These are phyloP conservation scores for Sisor rabdophorus DNA, from an alignment of 2,113 vertebrate genomes.

Conservation along the genomic window DNA sequence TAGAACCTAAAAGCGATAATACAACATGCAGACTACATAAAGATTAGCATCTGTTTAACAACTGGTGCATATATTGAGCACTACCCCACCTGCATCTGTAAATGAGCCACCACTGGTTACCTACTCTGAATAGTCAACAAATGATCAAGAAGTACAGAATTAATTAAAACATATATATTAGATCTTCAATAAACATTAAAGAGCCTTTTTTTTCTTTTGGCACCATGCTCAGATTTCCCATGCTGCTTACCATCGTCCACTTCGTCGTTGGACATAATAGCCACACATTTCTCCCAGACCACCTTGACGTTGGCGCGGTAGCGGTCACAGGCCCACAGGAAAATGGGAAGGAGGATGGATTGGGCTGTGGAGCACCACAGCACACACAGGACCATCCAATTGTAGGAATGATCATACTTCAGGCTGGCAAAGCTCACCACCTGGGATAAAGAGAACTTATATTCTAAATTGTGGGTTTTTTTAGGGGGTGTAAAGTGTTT, in stretches of 20 bases:
- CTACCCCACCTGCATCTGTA: too few relatives aligned
- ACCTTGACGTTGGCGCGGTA: conserved; percentile 82
- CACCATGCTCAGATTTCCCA: conserved; percentile 1
- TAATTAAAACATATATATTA: too few relatives aligned
- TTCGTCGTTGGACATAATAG: conserved; percentile 85
- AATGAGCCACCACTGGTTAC: too few relatives aligned
- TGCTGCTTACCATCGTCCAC: conserved; percentile 75
- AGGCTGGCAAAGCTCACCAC: conserved; percentile 90
- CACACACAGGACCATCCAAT: conserved; percentile 87
- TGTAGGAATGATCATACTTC: conserved; percentile 77
- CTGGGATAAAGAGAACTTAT: conserved; percentile 56
- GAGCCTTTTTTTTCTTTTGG: not conserved
- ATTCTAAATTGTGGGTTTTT: not conserved
- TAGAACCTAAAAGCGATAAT: too few relatives aligned
- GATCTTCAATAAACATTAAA: too few relatives aligned
- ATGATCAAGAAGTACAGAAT: too few relatives aligned
- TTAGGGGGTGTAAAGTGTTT: not conserved
- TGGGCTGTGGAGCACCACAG: conserved; percentile 90
- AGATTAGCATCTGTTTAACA: too few relatives aligned
- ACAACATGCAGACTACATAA: too few relatives aligned
- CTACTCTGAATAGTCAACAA: too few relatives aligned
- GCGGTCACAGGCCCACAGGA: conserved; percentile 89
- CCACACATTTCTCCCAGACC: conserved; percentile 86
- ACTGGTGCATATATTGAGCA: too few relatives aligned
- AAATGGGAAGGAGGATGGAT: conserved; percentile 83